Percentiles rank a stretch among this genome's conserved stretches.
Conservation (phyloP, 2,797 vertebrate genomes). For the Labroides dimidiatus region DNA sequence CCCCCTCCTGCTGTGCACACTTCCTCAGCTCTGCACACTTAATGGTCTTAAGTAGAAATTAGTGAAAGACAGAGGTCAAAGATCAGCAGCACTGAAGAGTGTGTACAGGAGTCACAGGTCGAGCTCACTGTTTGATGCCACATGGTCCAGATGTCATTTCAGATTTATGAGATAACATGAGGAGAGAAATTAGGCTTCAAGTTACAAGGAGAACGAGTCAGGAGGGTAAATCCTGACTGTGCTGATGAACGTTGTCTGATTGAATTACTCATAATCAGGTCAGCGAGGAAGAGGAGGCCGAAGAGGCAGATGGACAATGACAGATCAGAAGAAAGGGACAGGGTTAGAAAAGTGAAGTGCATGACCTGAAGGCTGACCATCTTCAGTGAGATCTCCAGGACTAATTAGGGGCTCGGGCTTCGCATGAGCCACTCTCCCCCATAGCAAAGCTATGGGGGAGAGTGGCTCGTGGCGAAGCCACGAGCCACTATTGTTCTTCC, state of each 20-base stretch:
- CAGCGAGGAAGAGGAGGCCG: background rate
- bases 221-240: conserved; percentile 3
- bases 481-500: too few relatives aligned
- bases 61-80: conserved; percentile 49
- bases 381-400: background rate
- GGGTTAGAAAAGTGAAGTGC: background rate
- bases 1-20: conserved; percentile 4
- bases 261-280: conserved; percentile 43
- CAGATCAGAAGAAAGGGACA: background rate
- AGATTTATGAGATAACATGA: conserved; percentile 9
- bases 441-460: too few relatives aligned
- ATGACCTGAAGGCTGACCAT: background rate
- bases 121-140: conserved; percentile 11
- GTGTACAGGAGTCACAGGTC: conserved; percentile 3
- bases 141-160: conserved; percentile 30
- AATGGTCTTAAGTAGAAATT: conserved; percentile 32
- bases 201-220: conserved; percentile 23
- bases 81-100: conserved; percentile 27
- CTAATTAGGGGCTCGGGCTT: too few relatives aligned
- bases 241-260: conserved; percentile 21
- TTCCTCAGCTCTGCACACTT: conserved; percentile 6
- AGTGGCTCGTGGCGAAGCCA: too few relatives aligned
- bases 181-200: conserved; percentile 9
- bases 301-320: conserved; percentile 36
- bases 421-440: too few relatives aligned